These are phyloP conservation scores for Brachionus paranguensis DNA, from an alignment of 1,140 invertebrate species.

Conservation along the genomic window DNA sequence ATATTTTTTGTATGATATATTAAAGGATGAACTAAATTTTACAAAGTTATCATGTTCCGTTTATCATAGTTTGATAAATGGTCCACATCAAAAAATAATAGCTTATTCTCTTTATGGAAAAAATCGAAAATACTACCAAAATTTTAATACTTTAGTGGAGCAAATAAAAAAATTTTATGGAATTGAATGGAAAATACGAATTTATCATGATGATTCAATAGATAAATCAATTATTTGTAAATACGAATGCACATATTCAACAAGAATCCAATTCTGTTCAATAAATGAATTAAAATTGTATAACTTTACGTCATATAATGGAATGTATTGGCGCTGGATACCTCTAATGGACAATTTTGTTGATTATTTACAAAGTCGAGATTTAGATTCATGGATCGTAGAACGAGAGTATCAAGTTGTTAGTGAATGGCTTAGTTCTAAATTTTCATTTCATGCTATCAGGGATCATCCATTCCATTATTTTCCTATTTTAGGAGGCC, in stretches of 20 bases:
- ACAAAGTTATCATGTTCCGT: not conserved
- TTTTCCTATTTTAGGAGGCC: conserved; percentile 30
- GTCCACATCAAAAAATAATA: not conserved
- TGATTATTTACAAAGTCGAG: conserved; percentile 1
- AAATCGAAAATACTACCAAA: not conserved
- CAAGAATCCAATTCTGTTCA: not conserved
- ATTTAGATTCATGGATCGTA: conserved; percentile 10
- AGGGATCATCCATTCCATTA: conserved; percentile 36
- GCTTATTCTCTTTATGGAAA: conserved; percentile 32
- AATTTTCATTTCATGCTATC: not conserved
- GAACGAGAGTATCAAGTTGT: not conserved
- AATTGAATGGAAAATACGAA: conserved; percentile 2
- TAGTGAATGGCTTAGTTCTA: conserved; percentile 12
- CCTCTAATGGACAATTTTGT: conserved; percentile 23
- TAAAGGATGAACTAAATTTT: not conserved
- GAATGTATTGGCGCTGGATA: conserved; percentile 32
- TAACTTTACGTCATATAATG: not conserved
- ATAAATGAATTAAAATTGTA: not conserved
- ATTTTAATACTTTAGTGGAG: not conserved
- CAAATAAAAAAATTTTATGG: conserved; percentile 7
- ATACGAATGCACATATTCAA: not conserved
- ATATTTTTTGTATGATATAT: not conserved
- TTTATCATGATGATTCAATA: conserved; percentile 25
- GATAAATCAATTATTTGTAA: conserved; percentile 22
- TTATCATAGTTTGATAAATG: not conserved